Evolutionary conservation across 2,888 invertebrate genomes (phyloP).

Genomic region (Pteria penguin): DNA sequence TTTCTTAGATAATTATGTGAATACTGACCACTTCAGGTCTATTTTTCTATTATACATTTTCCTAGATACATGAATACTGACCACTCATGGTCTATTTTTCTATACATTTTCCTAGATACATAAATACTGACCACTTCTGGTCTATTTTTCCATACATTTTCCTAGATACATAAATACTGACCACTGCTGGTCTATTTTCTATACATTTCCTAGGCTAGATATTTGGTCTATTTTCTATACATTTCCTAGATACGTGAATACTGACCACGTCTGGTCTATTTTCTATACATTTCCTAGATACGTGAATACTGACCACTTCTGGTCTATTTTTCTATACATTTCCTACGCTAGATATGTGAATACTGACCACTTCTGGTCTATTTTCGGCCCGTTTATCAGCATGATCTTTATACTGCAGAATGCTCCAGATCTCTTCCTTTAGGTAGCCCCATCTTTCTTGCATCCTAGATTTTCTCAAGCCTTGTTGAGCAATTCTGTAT

Average conservation of each 20-base stretch:
- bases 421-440: slow-evolving; percentile 66
- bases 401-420: slow-evolving; percentile 58
- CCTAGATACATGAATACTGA: too few relatives aligned
- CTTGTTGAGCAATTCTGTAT: slow-evolving; percentile 64
- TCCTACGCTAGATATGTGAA: too few relatives aligned
- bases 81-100: too few relatives aligned
- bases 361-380: slow-evolving; percentile 55
- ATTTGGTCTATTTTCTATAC: too few relatives aligned
- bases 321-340: background rate
- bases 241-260: too few relatives aligned
- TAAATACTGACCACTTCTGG: background rate
- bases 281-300: background rate
- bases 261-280: background rate
- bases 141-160: too few relatives aligned
- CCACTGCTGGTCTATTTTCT: too few relatives aligned
- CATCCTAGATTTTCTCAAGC: slow-evolving; percentile 62
- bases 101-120: too few relatives aligned
- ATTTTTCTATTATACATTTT: slow-evolving; percentile 41
- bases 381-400: slow-evolving; percentile 49
- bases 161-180: too few relatives aligned
- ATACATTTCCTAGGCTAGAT: too few relatives aligned
- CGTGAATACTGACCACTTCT: slow-evolving; percentile 10
- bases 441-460: slow-evolving; percentile 69
- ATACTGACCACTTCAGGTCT: slow-evolving; percentile 53
- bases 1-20: too few relatives aligned